Evolutionary conservation across 2,113 vertebrate genomes (phyloP).

Genomic region (Cephalopholis sonnerati): DNA sequence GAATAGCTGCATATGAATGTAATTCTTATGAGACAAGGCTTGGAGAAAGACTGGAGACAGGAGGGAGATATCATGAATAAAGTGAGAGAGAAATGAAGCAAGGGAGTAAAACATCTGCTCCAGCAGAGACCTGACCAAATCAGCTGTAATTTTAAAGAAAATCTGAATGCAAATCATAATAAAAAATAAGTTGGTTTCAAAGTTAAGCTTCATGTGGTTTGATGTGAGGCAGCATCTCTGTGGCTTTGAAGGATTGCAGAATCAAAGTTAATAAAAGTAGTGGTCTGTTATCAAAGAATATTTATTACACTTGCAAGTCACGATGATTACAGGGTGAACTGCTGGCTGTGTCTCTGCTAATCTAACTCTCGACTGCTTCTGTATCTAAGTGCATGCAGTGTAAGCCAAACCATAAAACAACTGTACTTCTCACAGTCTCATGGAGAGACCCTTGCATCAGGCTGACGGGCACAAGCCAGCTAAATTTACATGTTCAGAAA

Average conservation of each 20-base stretch:
- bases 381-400: constrained; percentile 4
- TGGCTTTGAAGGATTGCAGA: constrained; percentile 25
- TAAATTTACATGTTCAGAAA: constrained; percentile 12
- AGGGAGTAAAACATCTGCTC: constrained; percentile 24
- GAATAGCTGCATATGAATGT: constrained; percentile 20
- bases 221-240: constrained; percentile 31
- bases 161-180: constrained; percentile 44
- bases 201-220: constrained; percentile 32
- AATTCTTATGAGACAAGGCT: constrained; percentile 4
- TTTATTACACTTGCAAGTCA: constrained; percentile 52
- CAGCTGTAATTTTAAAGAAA: constrained; percentile 31
- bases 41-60: not conserved
- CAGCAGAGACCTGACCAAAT: constrained; percentile 7
- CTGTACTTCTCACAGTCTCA: constrained; percentile 31
- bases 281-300: constrained; percentile 35
- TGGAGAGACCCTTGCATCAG: not conserved
- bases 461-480: constrained; percentile 1
- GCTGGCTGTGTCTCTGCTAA: constrained; percentile 9
- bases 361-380: constrained; percentile 32
- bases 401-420: constrained; percentile 40
- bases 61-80: constrained; percentile 9
- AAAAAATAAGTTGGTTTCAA: constrained; percentile 15
- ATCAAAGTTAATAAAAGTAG: constrained; percentile 30
- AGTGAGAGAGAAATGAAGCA: constrained; percentile 13
- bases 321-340: constrained; percentile 50